Percentiles rank a stretch among this genome's conserved stretches.
Conservation (phyloP, 2,888 invertebrate species). For the Helicoverpa assulta region DNA sequence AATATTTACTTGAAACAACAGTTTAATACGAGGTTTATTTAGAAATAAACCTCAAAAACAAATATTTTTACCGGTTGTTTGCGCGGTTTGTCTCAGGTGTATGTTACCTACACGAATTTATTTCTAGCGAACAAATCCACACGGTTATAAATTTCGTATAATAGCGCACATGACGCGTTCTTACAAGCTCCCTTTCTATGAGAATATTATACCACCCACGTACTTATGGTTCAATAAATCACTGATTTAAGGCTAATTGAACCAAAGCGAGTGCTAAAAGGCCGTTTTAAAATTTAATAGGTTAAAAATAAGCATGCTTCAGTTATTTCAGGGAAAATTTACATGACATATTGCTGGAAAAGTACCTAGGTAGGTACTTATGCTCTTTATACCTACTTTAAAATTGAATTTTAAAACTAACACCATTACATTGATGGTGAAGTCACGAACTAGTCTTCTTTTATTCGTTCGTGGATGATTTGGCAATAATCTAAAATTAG, state of each 20-base stretch:
- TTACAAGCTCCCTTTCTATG: slow-evolving; percentile 32
- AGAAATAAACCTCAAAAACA: slow-evolving; percentile 16
- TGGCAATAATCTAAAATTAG: too few relatives aligned
- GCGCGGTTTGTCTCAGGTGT: slow-evolving; percentile 67
- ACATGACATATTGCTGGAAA: not conserved
- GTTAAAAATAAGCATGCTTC: not conserved
- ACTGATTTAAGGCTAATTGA: slow-evolving; percentile 31
- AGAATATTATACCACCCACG: slow-evolving; percentile 13
- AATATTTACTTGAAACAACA: slow-evolving; percentile 3
- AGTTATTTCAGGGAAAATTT: not conserved
- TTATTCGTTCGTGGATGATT: too few relatives aligned
- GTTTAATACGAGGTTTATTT: slow-evolving; percentile 16
- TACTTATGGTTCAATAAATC: slow-evolving; percentile 43
- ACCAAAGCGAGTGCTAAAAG: slow-evolving; percentile 22
- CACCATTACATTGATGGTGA: too few relatives aligned
- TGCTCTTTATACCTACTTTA: not conserved
- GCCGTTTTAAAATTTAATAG: not conserved
- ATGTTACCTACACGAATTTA: slow-evolving; percentile 62
- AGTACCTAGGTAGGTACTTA: too few relatives aligned
- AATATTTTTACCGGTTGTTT: slow-evolving; percentile 43
- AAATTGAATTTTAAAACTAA: not conserved
- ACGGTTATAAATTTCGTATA: slow-evolving; percentile 47
- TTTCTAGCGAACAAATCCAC: slow-evolving; percentile 61
- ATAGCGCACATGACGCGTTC: slow-evolving; percentile 35
- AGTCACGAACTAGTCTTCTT: too few relatives aligned